Evolutionary conservation across 2,113 vertebrate species (phyloP).

Genomic region (Pithys albifrons): DNA sequence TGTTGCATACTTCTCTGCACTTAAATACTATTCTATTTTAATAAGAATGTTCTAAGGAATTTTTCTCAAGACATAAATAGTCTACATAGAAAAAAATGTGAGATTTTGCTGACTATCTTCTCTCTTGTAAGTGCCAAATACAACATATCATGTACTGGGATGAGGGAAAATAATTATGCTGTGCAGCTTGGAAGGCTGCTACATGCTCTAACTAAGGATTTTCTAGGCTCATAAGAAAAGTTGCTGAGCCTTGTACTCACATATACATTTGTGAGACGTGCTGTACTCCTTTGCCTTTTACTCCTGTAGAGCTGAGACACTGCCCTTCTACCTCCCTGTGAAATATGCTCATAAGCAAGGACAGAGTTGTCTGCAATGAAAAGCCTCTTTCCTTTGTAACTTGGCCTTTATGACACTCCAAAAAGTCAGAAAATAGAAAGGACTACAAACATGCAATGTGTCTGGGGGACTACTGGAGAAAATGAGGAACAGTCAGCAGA

Average conservation of each 20-base stretch:
- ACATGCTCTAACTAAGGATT: background rate
- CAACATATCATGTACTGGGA: background rate
- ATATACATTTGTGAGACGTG: background rate
- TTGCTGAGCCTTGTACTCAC: background rate
- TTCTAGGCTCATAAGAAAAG: background rate
- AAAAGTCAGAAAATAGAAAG: background rate
- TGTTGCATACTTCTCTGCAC: background rate
- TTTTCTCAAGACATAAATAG: background rate
- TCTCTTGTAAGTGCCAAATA: background rate
- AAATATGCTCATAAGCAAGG: background rate
- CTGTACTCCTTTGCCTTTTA: background rate
- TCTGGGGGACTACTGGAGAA: background rate
- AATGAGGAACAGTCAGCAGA: background rate
- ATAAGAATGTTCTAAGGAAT: background rate
- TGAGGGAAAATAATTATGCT: background rate
- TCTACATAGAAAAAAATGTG: background rate
- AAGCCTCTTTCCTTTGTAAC: background rate
- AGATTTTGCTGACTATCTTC: background rate
- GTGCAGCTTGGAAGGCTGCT: background rate
- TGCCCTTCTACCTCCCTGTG: background rate
- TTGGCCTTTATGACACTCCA: background rate
- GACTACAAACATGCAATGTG: rapidly evolving
- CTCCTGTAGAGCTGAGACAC: background rate
- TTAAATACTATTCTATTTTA: background rate
- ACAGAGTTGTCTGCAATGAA: background rate